phyloP scores from a whole-genome alignment of 2,888 invertebrate species.

The Germaria angustata region DNA sequence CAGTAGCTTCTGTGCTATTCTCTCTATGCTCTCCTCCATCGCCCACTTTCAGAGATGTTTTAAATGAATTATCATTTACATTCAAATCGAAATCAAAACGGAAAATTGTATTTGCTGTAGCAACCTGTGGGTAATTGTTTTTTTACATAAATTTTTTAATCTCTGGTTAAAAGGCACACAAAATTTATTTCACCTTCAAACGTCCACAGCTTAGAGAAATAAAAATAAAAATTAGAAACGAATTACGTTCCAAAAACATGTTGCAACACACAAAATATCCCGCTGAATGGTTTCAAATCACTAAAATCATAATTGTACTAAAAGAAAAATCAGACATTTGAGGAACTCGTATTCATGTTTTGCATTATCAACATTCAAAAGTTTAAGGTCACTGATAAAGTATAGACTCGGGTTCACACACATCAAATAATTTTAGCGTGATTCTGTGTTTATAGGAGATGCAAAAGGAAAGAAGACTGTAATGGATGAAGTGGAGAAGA shows the following conservation, averaged over 20 bases:
- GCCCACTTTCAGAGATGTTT: conserved; percentile 15
- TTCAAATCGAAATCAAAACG: conserved; percentile 39
- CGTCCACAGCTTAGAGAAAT: neutral
- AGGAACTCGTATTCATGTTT: neutral
- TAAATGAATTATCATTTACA: conserved; percentile 25
- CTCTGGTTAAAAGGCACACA: neutral
- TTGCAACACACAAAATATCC: neutral
- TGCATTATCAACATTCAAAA: conserved; percentile 19
- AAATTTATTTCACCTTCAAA: conserved; percentile 17
- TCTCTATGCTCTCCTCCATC: neutral
- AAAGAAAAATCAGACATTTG: neutral
- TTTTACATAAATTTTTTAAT: neutral
- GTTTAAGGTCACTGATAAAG: conserved; percentile 26
- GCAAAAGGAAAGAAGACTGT: neutral
- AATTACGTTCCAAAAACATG: neutral
- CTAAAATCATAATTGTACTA: neutral
- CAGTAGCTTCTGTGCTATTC: neutral
- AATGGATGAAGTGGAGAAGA: no score
- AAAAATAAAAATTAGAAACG: neutral
- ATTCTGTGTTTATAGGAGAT: neutral
- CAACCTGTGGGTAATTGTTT: neutral
- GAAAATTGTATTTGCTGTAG: conserved; percentile 16
- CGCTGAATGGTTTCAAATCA: neutral
- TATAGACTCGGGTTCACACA: neutral
- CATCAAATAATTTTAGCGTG: neutral